Base-by-base conservation (phyloP, 1,140 invertebrate genomes). In the Apis cerana region DNA sequence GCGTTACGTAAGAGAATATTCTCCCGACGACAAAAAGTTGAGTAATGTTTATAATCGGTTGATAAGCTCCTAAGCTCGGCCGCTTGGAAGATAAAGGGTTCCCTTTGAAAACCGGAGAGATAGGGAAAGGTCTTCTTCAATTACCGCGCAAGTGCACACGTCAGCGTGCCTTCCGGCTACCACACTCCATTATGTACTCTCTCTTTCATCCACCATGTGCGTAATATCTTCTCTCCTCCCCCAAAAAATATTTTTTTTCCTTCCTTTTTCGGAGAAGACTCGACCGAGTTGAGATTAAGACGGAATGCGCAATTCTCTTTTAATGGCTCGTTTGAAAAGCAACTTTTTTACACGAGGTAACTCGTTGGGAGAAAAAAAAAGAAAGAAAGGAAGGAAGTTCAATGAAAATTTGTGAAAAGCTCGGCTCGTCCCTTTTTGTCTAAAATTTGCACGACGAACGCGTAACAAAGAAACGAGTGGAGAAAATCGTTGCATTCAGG, bases 341-440 rank as follows among this genome's bases (percentile, higher is more conserved):
- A 43, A 43, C 33, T 43, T 43, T 43, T 43, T 7, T 7, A 43
- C 3, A 2, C 33, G 4, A 33, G 33, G 4, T 7, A 43, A 43
- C 33, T 43, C 33, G 33, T 43, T 43, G 33, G 33, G 33, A 3
- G 33, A 43, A 43, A 43, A 43, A 43, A 43, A 43, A 43, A 43
- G 2, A 43, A 43, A 43, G 3, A 43, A 43, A 43, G 33, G 4
- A 33, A 33, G 33, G 4, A 43, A 7, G 5, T 43, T 43, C 33
- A 69, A 69, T 69, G 68, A 70, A 27, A 70, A 70, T 54, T 70
- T 54, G 4, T 23, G 50, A 70, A 54, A 54, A 70, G 54, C 59
- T 23, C n/a, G 1, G 10, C n/a, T 11, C 43, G 43, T 5, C 43
- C 21, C 50, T 68, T 68, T 11, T 70, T n/a, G 12, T 13, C 19